Evolutionary conservation across 2,797 vertebrate species (phyloP).

Genomic region (Malacoraja senta): DNA sequence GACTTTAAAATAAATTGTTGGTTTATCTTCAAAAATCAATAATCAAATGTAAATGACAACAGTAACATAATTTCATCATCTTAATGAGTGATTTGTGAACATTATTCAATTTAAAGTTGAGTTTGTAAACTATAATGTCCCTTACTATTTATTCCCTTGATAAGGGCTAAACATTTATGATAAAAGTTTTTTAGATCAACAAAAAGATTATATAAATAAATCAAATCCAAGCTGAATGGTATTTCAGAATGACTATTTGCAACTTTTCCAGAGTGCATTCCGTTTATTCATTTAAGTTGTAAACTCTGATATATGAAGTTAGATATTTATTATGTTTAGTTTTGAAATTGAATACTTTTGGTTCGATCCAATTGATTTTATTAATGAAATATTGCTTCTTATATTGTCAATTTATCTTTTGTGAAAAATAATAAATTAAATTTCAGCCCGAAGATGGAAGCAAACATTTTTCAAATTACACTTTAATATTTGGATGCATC

Average conservation of each 20-base stretch:
- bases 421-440: constrained; percentile 21
- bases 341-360: neutral
- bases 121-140: no score
- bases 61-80: neutral
- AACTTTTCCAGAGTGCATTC: neutral
- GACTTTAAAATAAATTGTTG: neutral
- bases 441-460: neutral
- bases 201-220: neutral
- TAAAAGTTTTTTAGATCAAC: neutral
- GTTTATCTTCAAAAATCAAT: neutral
- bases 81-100: neutral
- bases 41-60: neutral
- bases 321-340: neutral
- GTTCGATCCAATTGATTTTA: neutral
- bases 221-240: neutral
- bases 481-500: constrained; percentile 4
- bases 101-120: neutral
- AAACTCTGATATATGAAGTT: neutral
- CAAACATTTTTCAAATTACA: neutral
- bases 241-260: neutral
- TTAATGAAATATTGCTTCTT: constrained; percentile 1
- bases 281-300: neutral
- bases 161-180: no score
- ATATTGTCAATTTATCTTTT: neutral
- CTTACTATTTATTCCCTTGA: no score